These are phyloP conservation scores for Muraenolepis orangiensis DNA, from an alignment of 2,797 vertebrate genomes.

Conservation along the genomic window DNA sequence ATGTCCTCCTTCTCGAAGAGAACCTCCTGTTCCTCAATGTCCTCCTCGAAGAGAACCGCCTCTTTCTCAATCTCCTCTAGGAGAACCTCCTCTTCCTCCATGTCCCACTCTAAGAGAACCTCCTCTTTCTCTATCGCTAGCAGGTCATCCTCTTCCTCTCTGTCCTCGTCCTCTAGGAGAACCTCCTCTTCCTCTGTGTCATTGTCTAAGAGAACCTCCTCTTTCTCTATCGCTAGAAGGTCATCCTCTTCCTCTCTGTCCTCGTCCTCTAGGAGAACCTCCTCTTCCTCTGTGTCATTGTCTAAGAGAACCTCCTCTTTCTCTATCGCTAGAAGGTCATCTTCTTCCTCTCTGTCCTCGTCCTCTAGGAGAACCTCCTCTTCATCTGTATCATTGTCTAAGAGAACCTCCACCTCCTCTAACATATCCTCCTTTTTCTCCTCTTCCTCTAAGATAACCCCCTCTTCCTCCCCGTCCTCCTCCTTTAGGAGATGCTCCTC, in stretches of 20 bases:
- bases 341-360: neutral
- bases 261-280: neutral
- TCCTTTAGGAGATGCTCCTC: neutral
- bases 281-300: slow-evolving; percentile 8
- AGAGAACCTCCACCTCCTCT: neutral
- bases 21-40: slow-evolving; percentile 3
- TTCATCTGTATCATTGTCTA: neutral
- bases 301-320: neutral
- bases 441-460: neutral
- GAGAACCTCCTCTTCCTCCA: slow-evolving; percentile 1
- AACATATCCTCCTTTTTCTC: neutral
- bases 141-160: neutral
- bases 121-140: slow-evolving; percentile 19
- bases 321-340: neutral
- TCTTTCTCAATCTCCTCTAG: neutral
- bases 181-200: slow-evolving; percentile 10
- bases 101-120: neutral
- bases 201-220: slow-evolving; percentile 1
- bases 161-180: neutral
- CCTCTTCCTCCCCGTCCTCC: neutral
- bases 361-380: neutral
- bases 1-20: neutral
- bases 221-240: neutral
- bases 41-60: neutral
- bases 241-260: neutral